Evolutionary conservation across 2,797 vertebrate genomes (phyloP).

Genomic region (Scolopax bukidnonensis): DNA sequence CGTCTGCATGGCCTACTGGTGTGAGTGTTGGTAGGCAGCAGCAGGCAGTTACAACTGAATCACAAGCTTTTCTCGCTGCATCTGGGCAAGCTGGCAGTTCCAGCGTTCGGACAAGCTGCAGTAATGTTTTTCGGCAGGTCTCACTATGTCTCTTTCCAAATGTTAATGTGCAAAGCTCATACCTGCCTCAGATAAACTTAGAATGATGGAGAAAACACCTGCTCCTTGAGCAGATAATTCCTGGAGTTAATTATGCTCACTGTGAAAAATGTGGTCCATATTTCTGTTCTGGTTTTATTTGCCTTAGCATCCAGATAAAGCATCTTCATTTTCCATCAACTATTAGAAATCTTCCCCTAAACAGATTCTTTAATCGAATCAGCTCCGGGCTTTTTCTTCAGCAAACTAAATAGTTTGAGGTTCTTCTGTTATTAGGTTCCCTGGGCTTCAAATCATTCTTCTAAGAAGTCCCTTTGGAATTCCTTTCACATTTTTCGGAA

Average conservation of each 20-base stretch:
- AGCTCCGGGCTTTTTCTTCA: neutral
- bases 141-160: neutral
- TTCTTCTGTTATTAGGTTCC: neutral
- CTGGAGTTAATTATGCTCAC: neutral
- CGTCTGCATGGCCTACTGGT: neutral
- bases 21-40: neutral
- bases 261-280: neutral
- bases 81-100: constrained; percentile 5
- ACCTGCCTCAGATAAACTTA: neutral
- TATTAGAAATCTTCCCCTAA: neutral
- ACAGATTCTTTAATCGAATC: neutral
- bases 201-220: constrained; percentile 21
- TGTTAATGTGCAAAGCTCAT: neutral
- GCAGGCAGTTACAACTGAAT: neutral
- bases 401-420: neutral
- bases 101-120: neutral
- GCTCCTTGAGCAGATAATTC: neutral
- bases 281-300: constrained; percentile 21
- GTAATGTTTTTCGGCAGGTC: neutral
- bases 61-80: neutral
- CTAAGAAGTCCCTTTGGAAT: neutral
- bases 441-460: neutral
- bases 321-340: neutral
- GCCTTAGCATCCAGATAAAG: neutral
- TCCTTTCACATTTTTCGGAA: neutral